Percentiles rank a stretch among this genome's conserved stretches.
Evolutionary conservation across 2,113 vertebrate genomes (phyloP).

Genomic region (Chaenogobius annularis): DNA sequence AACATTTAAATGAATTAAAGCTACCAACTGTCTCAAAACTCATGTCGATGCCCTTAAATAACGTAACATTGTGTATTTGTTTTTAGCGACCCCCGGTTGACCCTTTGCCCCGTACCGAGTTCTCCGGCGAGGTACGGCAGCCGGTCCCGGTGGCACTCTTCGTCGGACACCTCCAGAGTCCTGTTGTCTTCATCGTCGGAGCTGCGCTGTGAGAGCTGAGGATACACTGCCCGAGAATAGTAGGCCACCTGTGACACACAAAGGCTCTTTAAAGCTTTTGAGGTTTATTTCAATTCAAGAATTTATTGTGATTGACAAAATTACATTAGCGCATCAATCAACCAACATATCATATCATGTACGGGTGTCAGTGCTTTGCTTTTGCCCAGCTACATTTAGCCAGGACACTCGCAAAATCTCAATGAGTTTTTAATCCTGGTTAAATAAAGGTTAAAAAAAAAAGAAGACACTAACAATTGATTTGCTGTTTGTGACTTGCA

Average conservation of each 20-base stretch:
- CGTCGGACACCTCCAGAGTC: conserved; percentile 92
- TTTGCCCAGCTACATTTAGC: too few species aligned
- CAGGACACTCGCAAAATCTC: too few species aligned
- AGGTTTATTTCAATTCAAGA: too few species aligned
- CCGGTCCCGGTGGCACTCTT: conserved; percentile 87
- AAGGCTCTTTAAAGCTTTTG: not conserved
- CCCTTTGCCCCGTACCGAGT: conserved; percentile 73
- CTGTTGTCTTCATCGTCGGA: conserved; percentile 93
- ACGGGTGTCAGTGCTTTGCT: too few species aligned
- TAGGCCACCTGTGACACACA: conserved; percentile 62
- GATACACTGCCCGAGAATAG: conserved; percentile 72
- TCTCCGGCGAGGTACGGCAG: conserved; percentile 83
- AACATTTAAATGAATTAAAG: too few species aligned
- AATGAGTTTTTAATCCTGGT: too few species aligned
- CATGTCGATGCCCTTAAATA: too few species aligned
- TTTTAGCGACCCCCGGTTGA: not conserved
- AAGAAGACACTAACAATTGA: too few species aligned
- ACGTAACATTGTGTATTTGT: not conserved
- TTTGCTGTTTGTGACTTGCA: too few species aligned
- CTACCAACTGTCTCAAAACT: too few species aligned
- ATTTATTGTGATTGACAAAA: not conserved
- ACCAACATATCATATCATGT: not conserved
- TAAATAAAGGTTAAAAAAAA: too few species aligned
- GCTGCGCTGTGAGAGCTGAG: conserved; percentile 85
- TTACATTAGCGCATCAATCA: not conserved